Conservation (phyloP, 2,888 invertebrate species). For the Synanthedon andrenaeformis region DNA sequence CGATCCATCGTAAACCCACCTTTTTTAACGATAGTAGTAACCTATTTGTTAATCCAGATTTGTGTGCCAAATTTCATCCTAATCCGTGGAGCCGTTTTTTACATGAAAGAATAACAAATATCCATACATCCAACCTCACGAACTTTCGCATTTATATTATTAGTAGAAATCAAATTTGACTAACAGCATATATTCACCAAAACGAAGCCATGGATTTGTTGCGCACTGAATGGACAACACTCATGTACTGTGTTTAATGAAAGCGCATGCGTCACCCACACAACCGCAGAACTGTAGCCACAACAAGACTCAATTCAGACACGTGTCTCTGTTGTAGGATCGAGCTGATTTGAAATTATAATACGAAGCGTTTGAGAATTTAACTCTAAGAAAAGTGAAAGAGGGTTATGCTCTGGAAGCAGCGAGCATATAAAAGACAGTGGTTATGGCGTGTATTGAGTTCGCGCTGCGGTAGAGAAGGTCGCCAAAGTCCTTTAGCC, state of each 20-base stretch:
- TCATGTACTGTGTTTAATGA: slow-evolving; percentile 22
- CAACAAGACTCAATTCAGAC: slow-evolving; percentile 18
- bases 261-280: slow-evolving; percentile 61
- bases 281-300: slow-evolving; percentile 26
- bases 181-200: slow-evolving; percentile 53
- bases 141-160: too few species aligned
- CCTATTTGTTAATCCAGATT: too few species aligned
- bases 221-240: slow-evolving; percentile 58
- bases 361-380: too few species aligned
- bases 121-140: too few species aligned
- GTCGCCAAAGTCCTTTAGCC: slow-evolving; percentile 57
- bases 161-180: slow-evolving; percentile 49
- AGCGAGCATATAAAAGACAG: not conserved
- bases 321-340: slow-evolving; percentile 17
- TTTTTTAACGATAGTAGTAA: too few species aligned
- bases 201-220: slow-evolving; percentile 44
- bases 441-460: slow-evolving; percentile 5
- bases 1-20: too few species aligned
- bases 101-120: too few species aligned
- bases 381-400: too few species aligned
- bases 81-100: too few species aligned
- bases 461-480: slow-evolving; percentile 37
- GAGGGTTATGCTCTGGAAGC: too few species aligned
- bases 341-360: not conserved
- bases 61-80: too few species aligned